These are phyloP conservation scores for Venustaconcha ellipsiformis DNA, from an alignment of 1,140 invertebrate genomes.

Conservation along the genomic window DNA sequence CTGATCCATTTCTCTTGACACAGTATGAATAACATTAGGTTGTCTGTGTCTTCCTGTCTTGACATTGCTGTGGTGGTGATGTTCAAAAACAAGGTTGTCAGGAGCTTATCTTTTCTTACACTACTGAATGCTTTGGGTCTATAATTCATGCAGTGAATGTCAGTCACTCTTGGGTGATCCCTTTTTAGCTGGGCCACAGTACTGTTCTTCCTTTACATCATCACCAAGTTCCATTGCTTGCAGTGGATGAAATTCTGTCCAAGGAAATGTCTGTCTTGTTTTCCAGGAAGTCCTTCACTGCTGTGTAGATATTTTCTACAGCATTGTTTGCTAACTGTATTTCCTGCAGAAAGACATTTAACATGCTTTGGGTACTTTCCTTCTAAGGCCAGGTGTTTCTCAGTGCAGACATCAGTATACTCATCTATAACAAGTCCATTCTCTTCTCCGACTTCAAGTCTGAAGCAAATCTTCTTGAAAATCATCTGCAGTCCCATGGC, in stretches of 20 bases:
- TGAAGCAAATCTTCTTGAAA: neutral
- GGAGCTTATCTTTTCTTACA: neutral
- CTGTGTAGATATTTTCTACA: neutral
- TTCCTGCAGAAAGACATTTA: conserved; percentile 1
- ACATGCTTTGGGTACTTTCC: neutral
- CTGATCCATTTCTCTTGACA: neutral
- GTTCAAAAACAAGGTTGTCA: neutral
- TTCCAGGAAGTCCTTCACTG: neutral
- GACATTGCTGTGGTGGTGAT: conserved; percentile 5
- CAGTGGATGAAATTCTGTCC: conserved; percentile 8
- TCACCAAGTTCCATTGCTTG: conserved; percentile 30
- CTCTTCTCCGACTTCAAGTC: neutral
- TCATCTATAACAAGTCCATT: conserved; percentile 2
- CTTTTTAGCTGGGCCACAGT: conserved; percentile 19
- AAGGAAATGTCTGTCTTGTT: neutral
- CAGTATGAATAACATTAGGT: neutral
- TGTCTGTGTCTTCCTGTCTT: neutral
- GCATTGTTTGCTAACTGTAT: conserved; percentile 4
- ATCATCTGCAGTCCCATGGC: neutral
- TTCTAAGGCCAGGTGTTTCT: neutral
- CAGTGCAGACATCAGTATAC: neutral
- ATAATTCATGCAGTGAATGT: conserved; percentile 30
- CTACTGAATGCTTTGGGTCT: neutral
- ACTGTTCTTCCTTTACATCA: conserved; percentile 21
- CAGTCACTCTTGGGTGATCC: conserved; percentile 13